Conservation (phyloP, 2,797 vertebrate genomes). For the Luscinia megarhynchos region DNA sequence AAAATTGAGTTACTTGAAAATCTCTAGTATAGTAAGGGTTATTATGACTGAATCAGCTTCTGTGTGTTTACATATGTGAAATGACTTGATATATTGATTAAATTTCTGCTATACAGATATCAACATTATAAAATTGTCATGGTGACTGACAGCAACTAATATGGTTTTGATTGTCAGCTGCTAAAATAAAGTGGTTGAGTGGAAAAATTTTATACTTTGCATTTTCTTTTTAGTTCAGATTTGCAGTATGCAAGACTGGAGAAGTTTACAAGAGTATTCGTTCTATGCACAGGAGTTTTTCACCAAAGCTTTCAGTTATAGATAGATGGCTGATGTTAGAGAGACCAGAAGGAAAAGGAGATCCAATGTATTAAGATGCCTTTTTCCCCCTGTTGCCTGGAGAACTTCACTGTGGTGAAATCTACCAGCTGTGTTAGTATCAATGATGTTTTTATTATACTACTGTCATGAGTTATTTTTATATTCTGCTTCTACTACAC, state of each 20-base stretch:
- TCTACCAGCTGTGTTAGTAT: background rate
- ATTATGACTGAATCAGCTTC: background rate
- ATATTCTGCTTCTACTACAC: background rate
- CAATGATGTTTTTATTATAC: background rate
- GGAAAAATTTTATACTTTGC: background rate
- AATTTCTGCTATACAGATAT: background rate
- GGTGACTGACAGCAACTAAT: constrained; percentile 26
- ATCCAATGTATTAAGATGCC: background rate
- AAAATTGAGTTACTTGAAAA: background rate
- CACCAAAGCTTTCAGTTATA: background rate
- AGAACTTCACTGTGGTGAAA: background rate
- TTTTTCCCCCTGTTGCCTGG: accelerated
- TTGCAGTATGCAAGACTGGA: background rate
- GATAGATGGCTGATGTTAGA: background rate
- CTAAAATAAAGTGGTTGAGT: background rate
- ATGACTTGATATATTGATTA: background rate
- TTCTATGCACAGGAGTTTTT: background rate
- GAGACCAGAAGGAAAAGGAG: background rate
- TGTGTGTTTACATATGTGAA: background rate
- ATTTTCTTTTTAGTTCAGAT: background rate
- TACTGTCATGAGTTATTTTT: background rate
- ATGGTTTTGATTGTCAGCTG: constrained; percentile 32
- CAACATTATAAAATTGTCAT: background rate
- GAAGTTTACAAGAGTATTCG: background rate
- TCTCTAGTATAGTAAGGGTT: background rate